phyloP scores from a whole-genome alignment of 2,113 vertebrate genomes.

The Prunella himalayana region DNA sequence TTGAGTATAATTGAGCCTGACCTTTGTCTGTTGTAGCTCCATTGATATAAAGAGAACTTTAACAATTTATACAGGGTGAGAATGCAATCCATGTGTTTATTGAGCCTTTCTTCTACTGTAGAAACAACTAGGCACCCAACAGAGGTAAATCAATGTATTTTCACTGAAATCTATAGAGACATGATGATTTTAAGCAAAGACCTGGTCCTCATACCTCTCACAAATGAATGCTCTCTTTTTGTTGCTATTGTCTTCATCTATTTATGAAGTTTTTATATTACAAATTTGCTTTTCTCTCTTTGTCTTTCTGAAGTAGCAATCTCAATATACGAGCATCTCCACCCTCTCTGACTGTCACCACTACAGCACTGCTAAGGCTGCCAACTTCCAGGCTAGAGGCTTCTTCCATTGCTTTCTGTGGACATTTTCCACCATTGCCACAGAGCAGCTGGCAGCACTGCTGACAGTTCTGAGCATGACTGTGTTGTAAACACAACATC shows the following conservation, averaged over 20 bases:
- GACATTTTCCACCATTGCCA: not conserved
- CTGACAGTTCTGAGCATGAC: not conserved
- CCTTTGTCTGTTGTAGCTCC: not conserved
- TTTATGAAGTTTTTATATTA: not conserved
- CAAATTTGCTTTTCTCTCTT: not conserved
- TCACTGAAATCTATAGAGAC: not conserved
- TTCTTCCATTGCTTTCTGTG: not conserved
- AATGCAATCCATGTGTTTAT: not conserved
- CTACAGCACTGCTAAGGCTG: not conserved
- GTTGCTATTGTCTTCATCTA: not conserved
- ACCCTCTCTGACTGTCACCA: not conserved
- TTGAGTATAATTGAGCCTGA: not conserved
- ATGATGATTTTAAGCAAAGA: not conserved
- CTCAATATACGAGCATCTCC: not conserved
- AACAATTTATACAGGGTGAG: not conserved
- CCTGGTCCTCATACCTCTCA: not conserved
- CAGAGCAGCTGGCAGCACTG: not conserved
- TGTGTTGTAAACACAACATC: not conserved
- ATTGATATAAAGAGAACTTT: not conserved
- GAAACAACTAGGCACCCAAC: not conserved
- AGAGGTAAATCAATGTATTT: not conserved
- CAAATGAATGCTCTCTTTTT: not conserved
- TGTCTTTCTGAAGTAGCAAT: not conserved
- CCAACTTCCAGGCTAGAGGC: not conserved
- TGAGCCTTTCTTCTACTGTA: not conserved